Evolutionary conservation across 2,113 vertebrate genomes (phyloP).

Genomic region (Marcusenius ussheri): DNA sequence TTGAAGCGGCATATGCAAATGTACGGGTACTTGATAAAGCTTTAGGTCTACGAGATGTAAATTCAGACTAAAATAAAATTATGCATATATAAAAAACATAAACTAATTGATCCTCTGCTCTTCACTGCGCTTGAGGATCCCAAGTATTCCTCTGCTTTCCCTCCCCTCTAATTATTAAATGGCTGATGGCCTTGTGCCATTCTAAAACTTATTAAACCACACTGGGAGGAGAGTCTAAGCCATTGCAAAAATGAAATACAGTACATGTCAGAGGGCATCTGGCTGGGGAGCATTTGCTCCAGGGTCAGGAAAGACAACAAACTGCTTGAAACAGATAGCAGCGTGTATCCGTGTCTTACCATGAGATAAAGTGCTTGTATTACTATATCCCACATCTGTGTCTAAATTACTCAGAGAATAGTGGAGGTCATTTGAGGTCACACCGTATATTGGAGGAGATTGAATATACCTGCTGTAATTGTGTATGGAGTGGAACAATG

Average conservation of each 20-base stretch:
- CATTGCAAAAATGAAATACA: background rate
- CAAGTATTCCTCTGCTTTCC: background rate
- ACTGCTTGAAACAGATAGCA: background rate
- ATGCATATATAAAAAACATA: background rate
- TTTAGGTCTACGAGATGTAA: background rate
- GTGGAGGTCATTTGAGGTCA: background rate
- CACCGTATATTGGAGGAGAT: background rate
- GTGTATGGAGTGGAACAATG: background rate
- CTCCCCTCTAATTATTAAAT: background rate
- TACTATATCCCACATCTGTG: conserved; percentile 2
- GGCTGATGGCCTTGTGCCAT: background rate
- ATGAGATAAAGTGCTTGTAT: background rate
- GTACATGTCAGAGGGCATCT: background rate
- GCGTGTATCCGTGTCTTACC: background rate
- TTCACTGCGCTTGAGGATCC: background rate
- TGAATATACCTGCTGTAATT: background rate
- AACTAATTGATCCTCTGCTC: background rate
- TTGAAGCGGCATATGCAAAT: background rate
- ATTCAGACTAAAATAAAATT: background rate
- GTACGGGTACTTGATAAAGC: background rate
- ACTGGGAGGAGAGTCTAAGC: background rate
- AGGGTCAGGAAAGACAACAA: conserved; percentile 3
- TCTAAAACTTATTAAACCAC: background rate
- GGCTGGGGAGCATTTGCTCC: background rate
- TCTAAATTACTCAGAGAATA: background rate